These are phyloP conservation scores for Paguma larvata DNA, from an alignment of 2,797 vertebrate species.

Conservation along the genomic window DNA sequence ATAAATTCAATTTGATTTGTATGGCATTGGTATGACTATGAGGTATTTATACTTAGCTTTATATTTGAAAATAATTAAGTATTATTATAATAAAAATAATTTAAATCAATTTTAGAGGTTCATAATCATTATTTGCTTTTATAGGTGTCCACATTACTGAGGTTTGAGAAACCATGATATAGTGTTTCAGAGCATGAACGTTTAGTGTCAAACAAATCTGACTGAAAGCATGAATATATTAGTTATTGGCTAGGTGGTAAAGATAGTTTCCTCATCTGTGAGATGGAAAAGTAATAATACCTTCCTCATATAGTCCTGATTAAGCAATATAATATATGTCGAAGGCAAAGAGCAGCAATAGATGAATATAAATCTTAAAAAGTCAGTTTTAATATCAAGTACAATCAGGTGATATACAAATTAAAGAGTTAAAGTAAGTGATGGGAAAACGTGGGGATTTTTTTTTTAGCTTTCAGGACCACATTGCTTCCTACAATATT, in stretches of 20 bases:
- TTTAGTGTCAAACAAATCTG: not conserved
- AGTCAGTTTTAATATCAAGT: not conserved
- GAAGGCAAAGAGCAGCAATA: not conserved
- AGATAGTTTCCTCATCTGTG: not conserved
- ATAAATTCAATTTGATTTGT: not conserved
- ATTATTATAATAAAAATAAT: slow-evolving; percentile 24
- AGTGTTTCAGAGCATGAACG: not conserved
- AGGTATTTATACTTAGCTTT: not conserved
- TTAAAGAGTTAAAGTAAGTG: not conserved
- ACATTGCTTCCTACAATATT: not conserved
- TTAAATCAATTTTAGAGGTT: not conserved
- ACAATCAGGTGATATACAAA: not conserved
- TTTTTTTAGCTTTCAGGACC: not conserved
- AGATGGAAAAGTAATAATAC: not conserved
- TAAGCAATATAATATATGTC: not conserved
- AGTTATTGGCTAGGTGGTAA: not conserved
- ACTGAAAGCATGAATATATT: not conserved
- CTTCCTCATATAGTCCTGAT: not conserved
- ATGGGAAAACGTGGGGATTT: not conserved
- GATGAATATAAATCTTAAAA: not conserved
- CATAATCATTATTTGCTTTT: not conserved
- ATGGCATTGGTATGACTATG: not conserved
- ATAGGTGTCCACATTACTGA: not conserved
- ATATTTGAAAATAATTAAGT: not conserved
- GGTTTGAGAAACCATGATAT: not conserved